Percentiles rank a stretch among this genome's conserved stretches.
phyloP scores from a whole-genome alignment of 2,797 vertebrate genomes.

The Darevskia mixta region DNA sequence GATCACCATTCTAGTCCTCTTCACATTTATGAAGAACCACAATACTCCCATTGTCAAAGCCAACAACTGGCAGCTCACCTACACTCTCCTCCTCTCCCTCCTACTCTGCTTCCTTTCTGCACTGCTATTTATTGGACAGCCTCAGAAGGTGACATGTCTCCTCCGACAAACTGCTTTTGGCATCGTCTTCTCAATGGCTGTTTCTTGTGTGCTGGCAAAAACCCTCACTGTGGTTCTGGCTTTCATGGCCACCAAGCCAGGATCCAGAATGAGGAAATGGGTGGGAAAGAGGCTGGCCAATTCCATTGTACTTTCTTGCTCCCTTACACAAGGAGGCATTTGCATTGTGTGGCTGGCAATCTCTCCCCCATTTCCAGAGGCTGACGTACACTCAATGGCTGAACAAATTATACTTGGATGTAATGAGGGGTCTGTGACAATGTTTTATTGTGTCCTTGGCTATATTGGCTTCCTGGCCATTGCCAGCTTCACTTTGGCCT shows the following conservation, averaged over 20 bases:
- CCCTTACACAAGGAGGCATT: background rate
- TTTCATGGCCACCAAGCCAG: conserved; percentile 24
- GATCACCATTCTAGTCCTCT: background rate
- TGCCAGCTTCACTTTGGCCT: background rate
- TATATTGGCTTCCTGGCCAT: no score
- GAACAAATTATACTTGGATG: background rate
- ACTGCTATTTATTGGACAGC: no score
- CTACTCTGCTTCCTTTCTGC: no score
- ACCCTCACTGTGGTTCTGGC: conserved; percentile 11
- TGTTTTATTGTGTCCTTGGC: no score
- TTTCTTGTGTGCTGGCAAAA: conserved; percentile 24
- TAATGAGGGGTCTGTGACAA: background rate
- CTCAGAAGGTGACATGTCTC: no score
- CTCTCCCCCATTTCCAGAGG: background rate
- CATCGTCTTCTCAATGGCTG: background rate
- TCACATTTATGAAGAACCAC: background rate
- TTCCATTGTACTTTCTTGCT: background rate
- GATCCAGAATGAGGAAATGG: conserved; percentile 4
- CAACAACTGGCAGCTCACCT: no score
- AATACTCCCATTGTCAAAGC: no score
- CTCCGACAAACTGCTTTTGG: no score
- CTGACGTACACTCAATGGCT: background rate
- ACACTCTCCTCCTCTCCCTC: no score
- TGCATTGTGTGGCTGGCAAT: background rate
- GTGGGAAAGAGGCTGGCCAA: background rate